Conservation (phyloP, 2,888 invertebrate species). For the Pristionchus arcanus region DNA sequence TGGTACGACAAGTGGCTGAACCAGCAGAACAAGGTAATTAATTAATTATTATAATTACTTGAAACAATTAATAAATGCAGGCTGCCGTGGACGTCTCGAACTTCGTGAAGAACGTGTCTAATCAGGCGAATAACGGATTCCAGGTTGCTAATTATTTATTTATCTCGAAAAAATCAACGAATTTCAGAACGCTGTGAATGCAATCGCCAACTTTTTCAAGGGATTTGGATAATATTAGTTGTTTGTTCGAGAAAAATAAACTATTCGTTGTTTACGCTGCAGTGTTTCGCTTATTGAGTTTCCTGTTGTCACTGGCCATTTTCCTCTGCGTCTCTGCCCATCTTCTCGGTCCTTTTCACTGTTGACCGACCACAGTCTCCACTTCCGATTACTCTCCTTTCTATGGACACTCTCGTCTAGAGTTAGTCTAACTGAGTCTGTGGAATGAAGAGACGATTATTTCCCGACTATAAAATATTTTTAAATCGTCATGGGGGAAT, state of each 20-base stretch:
- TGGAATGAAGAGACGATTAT: too few relatives aligned
- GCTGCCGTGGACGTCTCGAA: not conserved
- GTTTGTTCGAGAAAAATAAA: not conserved
- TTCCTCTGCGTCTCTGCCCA: constrained; percentile 29
- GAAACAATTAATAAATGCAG: not conserved
- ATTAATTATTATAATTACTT: not conserved
- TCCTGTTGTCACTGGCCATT: not conserved
- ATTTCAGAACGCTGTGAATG: constrained; percentile 20
- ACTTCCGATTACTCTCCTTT: constrained; percentile 14
- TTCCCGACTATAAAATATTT: too few relatives aligned
- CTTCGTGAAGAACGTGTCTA: not conserved
- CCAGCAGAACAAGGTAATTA: not conserved
- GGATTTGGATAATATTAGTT: constrained; percentile 32
- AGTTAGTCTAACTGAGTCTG: too few relatives aligned
- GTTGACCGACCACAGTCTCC: not conserved
- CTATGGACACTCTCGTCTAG: not conserved
- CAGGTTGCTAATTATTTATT: constrained; percentile 4
- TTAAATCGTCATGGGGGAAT: too few relatives aligned
- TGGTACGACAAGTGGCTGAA: constrained; percentile 36
- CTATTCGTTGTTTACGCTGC: not conserved
- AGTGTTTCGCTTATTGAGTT: not conserved
- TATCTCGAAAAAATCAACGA: not conserved
- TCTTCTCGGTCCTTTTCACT: not conserved
- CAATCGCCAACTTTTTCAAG: constrained; percentile 21
- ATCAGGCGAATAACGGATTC: constrained; percentile 16